A percentile compares a stretch with the other conserved stretches of the same genome.
Evolutionary conservation across 1,140 invertebrate genomes (phyloP).

Genomic region (Drosophila jambulina): DNA sequence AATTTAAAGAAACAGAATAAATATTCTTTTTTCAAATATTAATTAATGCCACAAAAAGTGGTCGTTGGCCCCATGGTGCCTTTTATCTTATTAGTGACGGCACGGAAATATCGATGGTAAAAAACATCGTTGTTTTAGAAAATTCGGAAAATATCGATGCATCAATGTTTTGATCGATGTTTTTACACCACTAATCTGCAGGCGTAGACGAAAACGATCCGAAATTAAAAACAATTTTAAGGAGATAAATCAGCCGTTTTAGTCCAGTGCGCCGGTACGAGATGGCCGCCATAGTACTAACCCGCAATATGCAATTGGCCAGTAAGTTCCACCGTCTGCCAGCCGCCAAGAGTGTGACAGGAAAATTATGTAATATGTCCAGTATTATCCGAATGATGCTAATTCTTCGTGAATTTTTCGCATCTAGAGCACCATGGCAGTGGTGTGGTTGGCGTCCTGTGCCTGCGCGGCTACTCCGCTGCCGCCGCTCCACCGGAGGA

Average conservation of each 20-base stretch:
- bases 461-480: slow-evolving; percentile 64
- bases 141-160: no score
- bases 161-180: no score
- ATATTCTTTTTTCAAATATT: no score
- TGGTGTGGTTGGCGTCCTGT: slow-evolving; percentile 75
- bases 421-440: slow-evolving; percentile 75
- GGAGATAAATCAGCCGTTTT: slow-evolving; percentile 21
- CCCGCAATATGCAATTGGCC: slow-evolving; percentile 76
- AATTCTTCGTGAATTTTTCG: not conserved
- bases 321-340: slow-evolving; percentile 63
- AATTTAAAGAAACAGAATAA: no score
- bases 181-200: no score
- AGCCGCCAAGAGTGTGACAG: slow-evolving; percentile 1
- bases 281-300: slow-evolving; percentile 81
- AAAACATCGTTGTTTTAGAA: no score
- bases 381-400: slow-evolving; percentile 27
- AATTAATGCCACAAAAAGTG: no score
- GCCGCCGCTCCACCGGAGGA: slow-evolving; percentile 69
- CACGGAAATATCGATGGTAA: no score
- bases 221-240: slow-evolving; percentile 37
- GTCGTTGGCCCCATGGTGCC: no score
- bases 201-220: slow-evolving; percentile 25
- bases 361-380: slow-evolving; percentile 70
- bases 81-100: no score
- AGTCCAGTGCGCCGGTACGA: slow-evolving; percentile 35